phyloP scores from a whole-genome alignment of 1,140 invertebrate species.

The Drosophila ananassae region DNA sequence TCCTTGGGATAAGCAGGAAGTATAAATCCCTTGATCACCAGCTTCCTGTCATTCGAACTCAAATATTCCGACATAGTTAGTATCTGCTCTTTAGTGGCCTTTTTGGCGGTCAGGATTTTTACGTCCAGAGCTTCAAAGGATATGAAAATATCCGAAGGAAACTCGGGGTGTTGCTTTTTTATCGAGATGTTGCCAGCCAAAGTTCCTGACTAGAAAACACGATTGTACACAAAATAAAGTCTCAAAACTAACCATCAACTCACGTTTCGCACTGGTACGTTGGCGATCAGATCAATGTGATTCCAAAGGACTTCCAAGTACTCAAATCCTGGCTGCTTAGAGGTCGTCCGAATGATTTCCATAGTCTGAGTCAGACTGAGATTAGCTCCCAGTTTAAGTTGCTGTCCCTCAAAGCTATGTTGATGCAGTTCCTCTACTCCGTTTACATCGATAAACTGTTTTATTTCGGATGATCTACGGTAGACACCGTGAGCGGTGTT shows the following conservation, averaged over 20 bases:
- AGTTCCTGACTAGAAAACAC: conserved; percentile 85
- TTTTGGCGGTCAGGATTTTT: conserved; percentile 67
- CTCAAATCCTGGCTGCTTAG: conserved; percentile 84
- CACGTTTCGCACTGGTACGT: conserved; percentile 90
- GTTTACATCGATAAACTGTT: conserved; percentile 89
- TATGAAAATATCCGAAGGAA: conserved; percentile 91
- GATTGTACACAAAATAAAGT: neutral
- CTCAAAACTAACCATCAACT: conserved; percentile 70
- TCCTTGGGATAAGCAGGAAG: conserved; percentile 56
- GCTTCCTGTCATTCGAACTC: conserved; percentile 38
- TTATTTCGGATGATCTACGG: conserved; percentile 83
- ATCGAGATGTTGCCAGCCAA: conserved; percentile 92
- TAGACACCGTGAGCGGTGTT: conserved; percentile 88
- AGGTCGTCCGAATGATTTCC: conserved; percentile 86
- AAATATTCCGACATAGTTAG: conserved; percentile 59
- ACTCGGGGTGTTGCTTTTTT: conserved; percentile 89
- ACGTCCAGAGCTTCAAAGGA: conserved; percentile 89
- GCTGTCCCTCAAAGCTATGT: conserved; percentile 84
- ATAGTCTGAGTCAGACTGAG: conserved; percentile 88
- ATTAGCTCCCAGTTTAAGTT: conserved; percentile 87
- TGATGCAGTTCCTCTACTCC: conserved; percentile 85
- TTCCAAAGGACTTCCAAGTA: conserved; percentile 85
- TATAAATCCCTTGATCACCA: conserved; percentile 67
- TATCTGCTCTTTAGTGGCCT: conserved; percentile 23
- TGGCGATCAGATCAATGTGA: conserved; percentile 89